Evolutionary conservation across 2,113 vertebrate genomes (phyloP), one percentile per base, ranked within the genome.

Genomic region (Acrocephalus kingi): DNA sequence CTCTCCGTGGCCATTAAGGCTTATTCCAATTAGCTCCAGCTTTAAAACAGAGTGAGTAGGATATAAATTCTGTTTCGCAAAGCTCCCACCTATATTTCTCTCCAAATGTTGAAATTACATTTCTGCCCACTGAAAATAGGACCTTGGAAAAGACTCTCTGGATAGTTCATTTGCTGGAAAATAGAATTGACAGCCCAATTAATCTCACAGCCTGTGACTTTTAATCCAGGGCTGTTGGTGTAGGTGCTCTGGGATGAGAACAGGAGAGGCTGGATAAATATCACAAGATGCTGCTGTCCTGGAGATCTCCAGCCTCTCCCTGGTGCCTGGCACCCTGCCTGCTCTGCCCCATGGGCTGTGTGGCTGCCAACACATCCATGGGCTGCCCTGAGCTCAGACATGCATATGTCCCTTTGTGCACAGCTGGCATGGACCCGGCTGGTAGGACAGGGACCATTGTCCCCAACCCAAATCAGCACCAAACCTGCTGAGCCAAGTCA

Each of bases 141-240:
- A 30, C 64, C 63, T 58, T 76, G 61, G 73, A 62, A 84, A 94
- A 89, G 55, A 58, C 35, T 89, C 80, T 58, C 77, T 55, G 66
- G 87, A n/a, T 81, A 84, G 76, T 84, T 94, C 43, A 56, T 75
- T 82, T 87, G 69, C 90, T 91, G 74, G 77, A 73, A 94, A 91
- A 77, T 59, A 95, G 77, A 90, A 78, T 2, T 87, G 91, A 77
- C 92, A 89, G 81, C 63, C 64, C 73, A 93, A 71, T 93, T 91
- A 91, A 96, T 93, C 73, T 89, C 1, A 0, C 56, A 96, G 64
- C 48, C 61, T n/a, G 59, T 58, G 72, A 76, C 86, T 96, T 92
- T 92, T 90, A 86, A 86, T 56, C 49, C 43, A 56, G 41, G 13
- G 35, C 51, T 90, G 63, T 88, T 24, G 19, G 68, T 3, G 7